Base-by-base conservation (phyloP, 2,113 vertebrate genomes). In the Henicopernis longicauda region DNA sequence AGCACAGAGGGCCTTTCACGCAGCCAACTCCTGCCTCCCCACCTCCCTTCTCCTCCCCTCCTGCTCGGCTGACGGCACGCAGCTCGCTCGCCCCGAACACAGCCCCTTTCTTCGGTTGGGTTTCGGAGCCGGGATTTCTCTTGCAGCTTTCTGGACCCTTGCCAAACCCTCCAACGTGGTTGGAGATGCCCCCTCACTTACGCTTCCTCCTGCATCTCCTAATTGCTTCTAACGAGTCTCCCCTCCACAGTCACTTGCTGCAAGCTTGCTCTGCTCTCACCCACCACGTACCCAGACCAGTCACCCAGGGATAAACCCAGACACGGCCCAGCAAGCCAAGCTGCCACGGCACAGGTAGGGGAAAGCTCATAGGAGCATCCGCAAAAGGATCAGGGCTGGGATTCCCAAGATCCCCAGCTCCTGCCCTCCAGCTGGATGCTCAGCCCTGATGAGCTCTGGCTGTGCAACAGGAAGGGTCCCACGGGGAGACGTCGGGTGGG, bases 1-100 rank as follows among this genome's bases (percentile, higher is more conserved):
- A 76, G 57, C 89, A 94, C 90, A 86, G 76, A 89, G 80, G 16
- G 47, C 94, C 90, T 84, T 93, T 95, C 93, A 94, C 31, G 5
- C 40, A 8, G 40, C 32, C 4, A 5, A 4, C 54, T 34, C 69
- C 91, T 10, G 52, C 83, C 93, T 74, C 69, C 66, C 31, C 50
- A 11, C 58, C 76, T 26, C 45, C 69, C 66, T 82, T 71, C 40
- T 44, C 62, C 50, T 76, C 78, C 80, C 23, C n/a, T 26, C 55
- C 59, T 9, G 38, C 82, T 52, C 34, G 26, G 67, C 89, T 42
- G 88, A 14, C 18, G 3, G 65, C 80, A 45, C 10, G 25, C 85
- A 78, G 45, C 78, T 42, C 49, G 4, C 65, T 78, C 23, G 2
- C 77, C 82, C 81, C 10, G 2, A 97, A 96, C 95, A 94, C 85